Evolutionary conservation across 2,113 vertebrate genomes (phyloP).

Genomic region (Oncorhynchus gorbuscha): DNA sequence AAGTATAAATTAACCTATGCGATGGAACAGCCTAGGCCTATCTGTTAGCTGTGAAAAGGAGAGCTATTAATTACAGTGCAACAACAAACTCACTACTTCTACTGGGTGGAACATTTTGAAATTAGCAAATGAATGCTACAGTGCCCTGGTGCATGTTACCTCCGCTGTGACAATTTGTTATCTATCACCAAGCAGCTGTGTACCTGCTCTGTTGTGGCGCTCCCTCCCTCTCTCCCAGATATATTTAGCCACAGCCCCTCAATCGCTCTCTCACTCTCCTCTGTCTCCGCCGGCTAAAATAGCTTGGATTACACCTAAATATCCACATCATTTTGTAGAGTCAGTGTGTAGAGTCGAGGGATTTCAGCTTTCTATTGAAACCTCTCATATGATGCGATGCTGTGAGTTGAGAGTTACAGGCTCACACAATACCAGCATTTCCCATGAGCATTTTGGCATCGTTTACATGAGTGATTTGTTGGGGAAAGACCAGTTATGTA

Average conservation of each 20-base stretch:
- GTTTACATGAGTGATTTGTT: background rate
- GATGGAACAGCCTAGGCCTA: background rate
- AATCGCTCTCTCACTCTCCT: conserved; percentile 7
- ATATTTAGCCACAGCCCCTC: background rate
- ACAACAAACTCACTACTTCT: conserved; percentile 18
- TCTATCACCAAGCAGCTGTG: conserved; percentile 53
- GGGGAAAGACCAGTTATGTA: background rate
- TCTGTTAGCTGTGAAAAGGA: conserved; percentile 9
- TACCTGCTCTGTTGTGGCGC: conserved; percentile 34
- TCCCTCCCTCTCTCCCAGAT: conserved; percentile 17
- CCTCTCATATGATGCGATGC: background rate
- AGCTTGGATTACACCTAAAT: conserved; percentile 20
- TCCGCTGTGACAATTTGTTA: conserved; percentile 50
- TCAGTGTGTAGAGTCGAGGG: background rate
- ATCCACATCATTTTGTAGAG: conserved; percentile 6
- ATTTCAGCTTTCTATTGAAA: background rate
- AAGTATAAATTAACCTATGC: background rate
- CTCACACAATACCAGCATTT: conserved; percentile 7
- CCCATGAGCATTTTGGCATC: background rate
- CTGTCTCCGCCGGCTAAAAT: conserved; percentile 4
- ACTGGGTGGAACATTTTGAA: conserved; percentile 35
- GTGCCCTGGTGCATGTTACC: conserved; percentile 42
- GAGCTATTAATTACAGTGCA: conserved; percentile 40
- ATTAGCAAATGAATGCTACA: conserved; percentile 47
- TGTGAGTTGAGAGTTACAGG: conserved; percentile 2